phyloP scores from a whole-genome alignment of 2,888 invertebrate genomes.

The Yponomeuta evonymella region DNA sequence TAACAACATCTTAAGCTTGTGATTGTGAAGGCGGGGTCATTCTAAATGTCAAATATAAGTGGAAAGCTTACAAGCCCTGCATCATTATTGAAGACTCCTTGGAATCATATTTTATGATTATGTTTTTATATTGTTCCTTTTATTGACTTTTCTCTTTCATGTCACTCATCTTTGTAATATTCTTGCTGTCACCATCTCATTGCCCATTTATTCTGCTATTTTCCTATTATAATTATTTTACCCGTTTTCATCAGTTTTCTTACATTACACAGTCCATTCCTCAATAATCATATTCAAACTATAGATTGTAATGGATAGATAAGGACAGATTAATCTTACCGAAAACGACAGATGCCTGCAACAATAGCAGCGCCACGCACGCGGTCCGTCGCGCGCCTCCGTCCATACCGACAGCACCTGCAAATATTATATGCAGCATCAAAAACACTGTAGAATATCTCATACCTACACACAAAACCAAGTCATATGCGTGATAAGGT shows the following conservation, averaged over 20 bases:
- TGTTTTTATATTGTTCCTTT: too few relatives aligned
- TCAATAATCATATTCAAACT: too few relatives aligned
- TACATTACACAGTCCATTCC: too few relatives aligned
- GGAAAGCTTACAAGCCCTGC: too few relatives aligned
- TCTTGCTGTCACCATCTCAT: too few relatives aligned
- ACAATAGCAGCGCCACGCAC: conserved; percentile 57
- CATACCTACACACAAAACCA: not conserved
- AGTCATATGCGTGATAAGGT: not conserved
- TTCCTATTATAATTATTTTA: too few relatives aligned
- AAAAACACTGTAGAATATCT: not conserved
- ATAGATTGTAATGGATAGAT: not conserved
- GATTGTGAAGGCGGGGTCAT: not conserved
- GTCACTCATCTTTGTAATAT: too few relatives aligned
- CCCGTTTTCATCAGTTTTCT: too few relatives aligned
- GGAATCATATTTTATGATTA: too few relatives aligned
- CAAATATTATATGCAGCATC: conserved; percentile 26
- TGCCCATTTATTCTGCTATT: too few relatives aligned
- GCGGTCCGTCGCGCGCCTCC: conserved; percentile 61
- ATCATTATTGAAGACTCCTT: too few relatives aligned
- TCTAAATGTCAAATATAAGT: not conserved
- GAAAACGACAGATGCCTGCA: conserved; percentile 57
- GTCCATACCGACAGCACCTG: conserved; percentile 56
- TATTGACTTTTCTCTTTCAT: too few relatives aligned
- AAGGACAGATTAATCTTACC: conserved; percentile 38
- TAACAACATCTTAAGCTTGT: not conserved